Conservation (phyloP, 2,888 invertebrate species). For the Stramonita haemastoma region DNA sequence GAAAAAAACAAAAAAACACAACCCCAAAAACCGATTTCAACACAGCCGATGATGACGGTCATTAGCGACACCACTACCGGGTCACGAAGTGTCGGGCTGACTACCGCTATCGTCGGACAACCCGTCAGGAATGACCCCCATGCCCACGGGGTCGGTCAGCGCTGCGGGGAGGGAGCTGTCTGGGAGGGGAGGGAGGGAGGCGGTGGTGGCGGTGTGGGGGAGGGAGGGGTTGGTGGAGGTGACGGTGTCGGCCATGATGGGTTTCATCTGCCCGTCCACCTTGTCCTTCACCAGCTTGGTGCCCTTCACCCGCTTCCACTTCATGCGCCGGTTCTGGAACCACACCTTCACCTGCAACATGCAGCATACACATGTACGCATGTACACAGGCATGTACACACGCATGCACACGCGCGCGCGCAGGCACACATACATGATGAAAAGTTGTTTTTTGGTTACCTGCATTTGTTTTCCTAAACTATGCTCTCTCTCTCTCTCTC, state of each 20-base stretch:
- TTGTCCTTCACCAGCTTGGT: conserved; percentile 75
- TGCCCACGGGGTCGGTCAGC: conserved; percentile 29
- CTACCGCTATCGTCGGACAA: conserved; percentile 38
- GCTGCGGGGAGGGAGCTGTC: conserved; percentile 25
- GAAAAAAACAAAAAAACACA: not conserved
- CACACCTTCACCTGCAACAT: conserved; percentile 74
- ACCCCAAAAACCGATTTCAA: not conserved
- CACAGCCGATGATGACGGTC: not conserved
- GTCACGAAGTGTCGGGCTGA: conserved; percentile 28
- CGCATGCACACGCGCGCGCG: not conserved
- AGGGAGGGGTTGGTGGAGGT: conserved; percentile 54
- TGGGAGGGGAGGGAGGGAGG: conserved; percentile 26
- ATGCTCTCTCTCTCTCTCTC: no score
- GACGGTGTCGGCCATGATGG: conserved; percentile 65
- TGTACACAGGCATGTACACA: not conserved
- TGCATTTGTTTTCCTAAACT: no score
- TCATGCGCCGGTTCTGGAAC: conserved; percentile 77
- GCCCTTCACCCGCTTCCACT: conserved; percentile 75
- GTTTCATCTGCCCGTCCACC: conserved; percentile 74
- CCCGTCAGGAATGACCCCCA: conserved; percentile 34
- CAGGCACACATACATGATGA: no score
- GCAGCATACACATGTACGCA: not conserved
- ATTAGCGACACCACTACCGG: not conserved
- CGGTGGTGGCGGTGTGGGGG: conserved; percentile 23
- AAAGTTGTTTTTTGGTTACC: no score